Conservation (phyloP, 2,797 vertebrate species). For the Microctenopoma steveboyesi region DNA sequence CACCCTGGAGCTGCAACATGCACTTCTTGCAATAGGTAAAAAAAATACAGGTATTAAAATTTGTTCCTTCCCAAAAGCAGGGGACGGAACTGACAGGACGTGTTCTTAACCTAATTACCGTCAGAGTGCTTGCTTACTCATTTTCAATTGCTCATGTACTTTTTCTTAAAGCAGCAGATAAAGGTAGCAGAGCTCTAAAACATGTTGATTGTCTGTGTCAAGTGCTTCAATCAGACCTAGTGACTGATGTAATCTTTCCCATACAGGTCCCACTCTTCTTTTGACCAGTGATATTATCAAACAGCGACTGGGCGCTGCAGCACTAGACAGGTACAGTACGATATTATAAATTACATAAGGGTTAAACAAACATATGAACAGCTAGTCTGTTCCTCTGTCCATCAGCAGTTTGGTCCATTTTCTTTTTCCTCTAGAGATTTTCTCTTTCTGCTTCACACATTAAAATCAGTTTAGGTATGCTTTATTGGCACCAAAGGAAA, state of each 20-base stretch:
- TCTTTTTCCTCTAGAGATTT: not conserved
- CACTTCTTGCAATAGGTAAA: constrained; percentile 89
- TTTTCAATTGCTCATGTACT: no score
- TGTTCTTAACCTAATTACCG: not conserved
- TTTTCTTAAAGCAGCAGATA: no score
- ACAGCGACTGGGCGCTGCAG: constrained; percentile 90
- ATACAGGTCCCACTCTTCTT: constrained; percentile 89
- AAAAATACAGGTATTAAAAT: not conserved
- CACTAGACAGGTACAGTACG: constrained; percentile 89
- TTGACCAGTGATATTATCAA: constrained; percentile 94
- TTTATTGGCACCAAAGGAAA: constrained; percentile 32
- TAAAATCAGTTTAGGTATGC: constrained; percentile 37
- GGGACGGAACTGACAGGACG: no score
- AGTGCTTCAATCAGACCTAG: not conserved
- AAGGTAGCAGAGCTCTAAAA: not conserved
- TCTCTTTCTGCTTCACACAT: constrained; percentile 16
- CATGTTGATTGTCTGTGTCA: not conserved
- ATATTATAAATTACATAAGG: not conserved
- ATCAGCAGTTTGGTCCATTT: not conserved
- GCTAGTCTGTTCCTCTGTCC: constrained; percentile 3
- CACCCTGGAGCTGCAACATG: constrained; percentile 92
- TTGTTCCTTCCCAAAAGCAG: not conserved
- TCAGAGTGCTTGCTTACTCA: no score
- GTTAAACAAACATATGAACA: not conserved
- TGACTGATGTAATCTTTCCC: constrained; percentile 15